These are phyloP conservation scores for Anthopleura sola DNA, from an alignment of 64 coral and sea anemone species.

Conservation along the genomic window DNA sequence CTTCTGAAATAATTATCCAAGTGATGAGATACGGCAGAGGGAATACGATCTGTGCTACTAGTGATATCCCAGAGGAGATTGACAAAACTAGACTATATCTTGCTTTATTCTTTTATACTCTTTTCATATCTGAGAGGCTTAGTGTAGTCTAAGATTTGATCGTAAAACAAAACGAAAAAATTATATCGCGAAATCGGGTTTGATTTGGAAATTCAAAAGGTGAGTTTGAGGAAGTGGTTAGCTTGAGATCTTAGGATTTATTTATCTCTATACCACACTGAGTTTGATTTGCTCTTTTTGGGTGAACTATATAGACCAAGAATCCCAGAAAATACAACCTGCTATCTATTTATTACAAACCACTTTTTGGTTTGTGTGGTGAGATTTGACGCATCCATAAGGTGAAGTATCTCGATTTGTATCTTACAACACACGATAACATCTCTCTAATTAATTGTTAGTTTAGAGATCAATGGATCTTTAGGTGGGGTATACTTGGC, in stretches of 20 bases:
- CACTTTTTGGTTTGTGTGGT: background rate
- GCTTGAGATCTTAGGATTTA: background rate
- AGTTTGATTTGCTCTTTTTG: background rate
- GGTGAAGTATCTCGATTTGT: background rate
- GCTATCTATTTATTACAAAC: background rate
- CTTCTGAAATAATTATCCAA: background rate
- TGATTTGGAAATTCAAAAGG: background rate
- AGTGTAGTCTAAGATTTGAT: background rate
- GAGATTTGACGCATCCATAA: slow-evolving; percentile 2
- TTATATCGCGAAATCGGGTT: background rate
- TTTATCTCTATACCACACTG: background rate
- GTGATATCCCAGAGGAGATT: no score
- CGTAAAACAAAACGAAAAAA: background rate
- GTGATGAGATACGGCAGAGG: background rate
- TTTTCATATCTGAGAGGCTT: no score
- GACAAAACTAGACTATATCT: no score
- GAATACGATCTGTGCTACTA: no score
- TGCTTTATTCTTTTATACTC: no score
- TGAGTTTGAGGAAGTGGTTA: slow-evolving; percentile 2
- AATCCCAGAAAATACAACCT: background rate
- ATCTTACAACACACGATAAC: slow-evolving; percentile 27
- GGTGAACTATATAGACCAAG: background rate
- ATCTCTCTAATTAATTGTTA: slow-evolving; percentile 39
- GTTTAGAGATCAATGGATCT: slow-evolving; percentile 31
- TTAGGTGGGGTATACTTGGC: slow-evolving; percentile 48